Evolutionary conservation across 2,113 vertebrate species (phyloP).

Genomic region (Scartelaos histophorus): DNA sequence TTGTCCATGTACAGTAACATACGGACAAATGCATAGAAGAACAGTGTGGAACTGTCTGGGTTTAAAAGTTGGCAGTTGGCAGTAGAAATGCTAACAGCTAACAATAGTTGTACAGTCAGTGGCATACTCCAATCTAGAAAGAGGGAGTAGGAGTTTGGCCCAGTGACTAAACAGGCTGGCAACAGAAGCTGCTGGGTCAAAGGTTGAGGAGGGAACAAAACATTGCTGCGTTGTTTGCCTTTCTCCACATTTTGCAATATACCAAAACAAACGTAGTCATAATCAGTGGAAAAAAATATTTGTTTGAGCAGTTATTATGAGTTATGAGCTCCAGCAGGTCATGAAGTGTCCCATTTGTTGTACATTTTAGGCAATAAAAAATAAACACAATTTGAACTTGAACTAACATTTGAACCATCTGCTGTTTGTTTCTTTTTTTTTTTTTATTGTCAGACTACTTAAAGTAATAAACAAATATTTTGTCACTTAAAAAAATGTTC

Average conservation of each 20-base stretch:
- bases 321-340: not conserved
- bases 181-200: constrained; percentile 46
- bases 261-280: not conserved
- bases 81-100: constrained; percentile 24
- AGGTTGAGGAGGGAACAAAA: constrained; percentile 43
- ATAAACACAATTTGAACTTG: not conserved
- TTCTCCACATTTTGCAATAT: not conserved
- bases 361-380: not conserved
- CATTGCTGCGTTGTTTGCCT: constrained; percentile 7
- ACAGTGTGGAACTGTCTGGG: constrained; percentile 14
- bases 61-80: constrained; percentile 3
- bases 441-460: too few relatives aligned
- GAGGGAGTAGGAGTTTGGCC: constrained; percentile 30
- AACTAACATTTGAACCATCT: not conserved
- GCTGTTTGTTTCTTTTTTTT: not conserved
- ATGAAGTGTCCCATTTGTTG: not conserved
- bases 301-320: not conserved
- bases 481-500: too few relatives aligned
- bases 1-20: constrained; percentile 8
- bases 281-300: not conserved
- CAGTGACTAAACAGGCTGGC: constrained; percentile 31
- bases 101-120: constrained; percentile 42
- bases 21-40: not conserved
- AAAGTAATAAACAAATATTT: too few relatives aligned
- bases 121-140: constrained; percentile 32